Conservation (phyloP, 2,888 invertebrate genomes). For the Sisyra nigra region DNA sequence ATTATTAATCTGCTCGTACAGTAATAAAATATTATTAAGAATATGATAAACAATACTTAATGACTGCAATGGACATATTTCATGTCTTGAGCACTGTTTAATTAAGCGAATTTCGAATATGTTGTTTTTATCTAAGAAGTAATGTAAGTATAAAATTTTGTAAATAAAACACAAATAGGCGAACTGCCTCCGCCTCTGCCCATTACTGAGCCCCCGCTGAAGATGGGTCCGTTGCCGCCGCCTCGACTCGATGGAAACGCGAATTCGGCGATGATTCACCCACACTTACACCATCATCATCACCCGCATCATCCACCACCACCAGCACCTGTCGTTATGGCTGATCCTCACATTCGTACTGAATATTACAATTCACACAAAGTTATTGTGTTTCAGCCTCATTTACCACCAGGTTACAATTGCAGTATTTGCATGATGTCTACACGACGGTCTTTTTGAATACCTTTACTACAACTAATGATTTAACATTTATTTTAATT, state of each 20-base stretch:
- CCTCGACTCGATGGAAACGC: conserved; percentile 23
- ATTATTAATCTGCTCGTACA: no score
- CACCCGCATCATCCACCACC: background rate
- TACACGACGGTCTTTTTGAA: background rate
- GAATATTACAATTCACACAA: conserved; percentile 7
- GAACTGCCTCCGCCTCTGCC: conserved; percentile 43
- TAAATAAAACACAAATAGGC: conserved; percentile 20
- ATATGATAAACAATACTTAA: no score
- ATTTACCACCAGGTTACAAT: background rate
- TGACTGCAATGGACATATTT: no score
- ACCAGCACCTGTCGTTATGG: background rate
- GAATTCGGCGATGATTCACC: conserved; percentile 18
- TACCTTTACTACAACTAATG: no score
- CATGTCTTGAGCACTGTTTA: no score
- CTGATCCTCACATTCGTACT: background rate
- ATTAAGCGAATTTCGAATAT: no score
- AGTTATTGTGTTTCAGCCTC: conserved; percentile 6
- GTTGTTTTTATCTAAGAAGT: no score
- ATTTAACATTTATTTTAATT: conserved; percentile 1
- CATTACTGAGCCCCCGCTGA: conserved; percentile 35
- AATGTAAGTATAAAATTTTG: conserved; percentile 1
- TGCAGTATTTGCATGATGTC: background rate
- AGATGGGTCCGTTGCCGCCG: conserved; percentile 21
- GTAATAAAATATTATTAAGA: no score
- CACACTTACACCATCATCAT: conserved; percentile 11